These are phyloP conservation scores for Patiria pectinifera DNA, from an alignment of 53 echinoderm and acorn worm genomes.

Conservation along the genomic window DNA sequence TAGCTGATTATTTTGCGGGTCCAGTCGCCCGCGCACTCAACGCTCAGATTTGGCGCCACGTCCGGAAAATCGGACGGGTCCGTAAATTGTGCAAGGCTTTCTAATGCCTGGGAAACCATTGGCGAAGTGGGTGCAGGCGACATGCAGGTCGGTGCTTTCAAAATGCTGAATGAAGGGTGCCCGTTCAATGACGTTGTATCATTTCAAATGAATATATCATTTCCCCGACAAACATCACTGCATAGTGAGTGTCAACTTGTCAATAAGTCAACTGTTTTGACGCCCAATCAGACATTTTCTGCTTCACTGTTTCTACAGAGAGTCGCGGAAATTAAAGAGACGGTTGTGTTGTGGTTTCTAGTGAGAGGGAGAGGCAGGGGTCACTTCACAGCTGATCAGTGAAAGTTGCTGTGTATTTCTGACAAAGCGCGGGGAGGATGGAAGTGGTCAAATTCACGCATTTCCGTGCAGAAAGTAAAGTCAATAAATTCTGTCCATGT, in stretches of 20 bases:
- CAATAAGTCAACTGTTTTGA: neutral
- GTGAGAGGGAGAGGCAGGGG: neutral
- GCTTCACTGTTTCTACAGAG: neutral
- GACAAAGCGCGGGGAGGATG: no score
- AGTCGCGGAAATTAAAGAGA: neutral
- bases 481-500: no score
- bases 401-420: neutral
- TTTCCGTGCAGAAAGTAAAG: no score
- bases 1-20: neutral
- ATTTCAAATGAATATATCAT: neutral
- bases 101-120: neutral
- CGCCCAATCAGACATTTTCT: neutral
- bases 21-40: neutral
- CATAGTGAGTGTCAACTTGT: neutral
- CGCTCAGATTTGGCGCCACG: slow-evolving; percentile 29
- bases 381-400: neutral
- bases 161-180: neutral
- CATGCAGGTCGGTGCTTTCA: neutral
- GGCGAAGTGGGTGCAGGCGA: neutral
- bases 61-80: slow-evolving; percentile 10
- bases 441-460: no score
- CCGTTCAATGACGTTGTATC: neutral
- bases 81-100: slow-evolving; percentile 17
- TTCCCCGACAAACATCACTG: neutral
- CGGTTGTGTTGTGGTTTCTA: no score